Evolutionary conservation across 2,797 vertebrate species (phyloP).

Genomic region (Danio jaintianensis): DNA sequence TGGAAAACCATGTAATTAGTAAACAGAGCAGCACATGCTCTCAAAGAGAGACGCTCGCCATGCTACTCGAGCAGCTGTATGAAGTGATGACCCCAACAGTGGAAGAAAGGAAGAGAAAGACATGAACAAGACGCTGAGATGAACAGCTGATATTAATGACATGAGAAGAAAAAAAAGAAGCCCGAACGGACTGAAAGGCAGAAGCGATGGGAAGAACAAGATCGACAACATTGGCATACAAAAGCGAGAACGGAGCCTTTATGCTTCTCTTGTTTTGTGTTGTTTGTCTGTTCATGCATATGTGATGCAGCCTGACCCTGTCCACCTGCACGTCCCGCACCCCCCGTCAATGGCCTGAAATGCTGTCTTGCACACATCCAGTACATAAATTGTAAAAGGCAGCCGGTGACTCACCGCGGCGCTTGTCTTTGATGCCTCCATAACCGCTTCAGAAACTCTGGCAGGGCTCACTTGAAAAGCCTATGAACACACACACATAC

Average conservation of each 20-base stretch:
- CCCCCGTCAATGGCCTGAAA: slow-evolving; percentile 31
- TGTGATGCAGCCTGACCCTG: slow-evolving; percentile 49
- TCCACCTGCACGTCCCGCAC: slow-evolving; percentile 44
- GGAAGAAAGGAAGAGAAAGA: slow-evolving; percentile 56
- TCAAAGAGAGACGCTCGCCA: neutral
- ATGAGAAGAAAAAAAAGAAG: slow-evolving; percentile 50
- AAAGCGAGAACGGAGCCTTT: slow-evolving; percentile 46
- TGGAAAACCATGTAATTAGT: neutral
- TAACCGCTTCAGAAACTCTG: slow-evolving; percentile 85
- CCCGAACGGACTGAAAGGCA: slow-evolving; percentile 15
- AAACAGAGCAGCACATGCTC: slow-evolving; percentile 30
- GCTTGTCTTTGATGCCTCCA: slow-evolving; percentile 86
- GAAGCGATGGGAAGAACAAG: slow-evolving; percentile 38
- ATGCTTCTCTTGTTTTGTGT: slow-evolving; percentile 36
- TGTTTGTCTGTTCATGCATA: slow-evolving; percentile 56
- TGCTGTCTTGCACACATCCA: slow-evolving; percentile 59
- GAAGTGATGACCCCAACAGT: slow-evolving; percentile 41
- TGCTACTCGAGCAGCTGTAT: slow-evolving; percentile 16
- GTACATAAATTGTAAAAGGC: slow-evolving; percentile 70
- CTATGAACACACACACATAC: slow-evolving; percentile 77
- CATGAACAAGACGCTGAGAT: slow-evolving; percentile 28
- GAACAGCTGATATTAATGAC: slow-evolving; percentile 49
- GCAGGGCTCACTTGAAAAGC: slow-evolving; percentile 85
- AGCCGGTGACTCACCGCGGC: slow-evolving; percentile 83
- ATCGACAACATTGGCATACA: slow-evolving; percentile 37